Evolutionary conservation across 2,888 invertebrate species (phyloP).

Genomic region (Cryptops parisi): DNA sequence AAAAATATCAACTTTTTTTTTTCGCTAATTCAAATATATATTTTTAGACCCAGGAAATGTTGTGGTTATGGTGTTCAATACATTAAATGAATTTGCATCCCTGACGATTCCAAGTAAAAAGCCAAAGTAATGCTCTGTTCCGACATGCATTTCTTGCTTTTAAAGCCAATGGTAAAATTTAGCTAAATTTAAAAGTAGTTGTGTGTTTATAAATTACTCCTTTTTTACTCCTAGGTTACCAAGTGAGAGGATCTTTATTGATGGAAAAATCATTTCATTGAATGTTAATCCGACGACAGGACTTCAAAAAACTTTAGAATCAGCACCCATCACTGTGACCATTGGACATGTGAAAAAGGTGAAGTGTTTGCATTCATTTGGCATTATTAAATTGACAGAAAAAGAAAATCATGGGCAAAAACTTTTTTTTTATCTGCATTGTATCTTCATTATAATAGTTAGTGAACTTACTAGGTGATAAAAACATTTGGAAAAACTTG

Average conservation of each 20-base stretch:
- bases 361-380: background rate
- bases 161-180: too few species aligned
- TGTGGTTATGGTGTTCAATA: background rate
- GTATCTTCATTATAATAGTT: background rate
- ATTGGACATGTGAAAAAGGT: slow-evolving; percentile 2
- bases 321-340: background rate
- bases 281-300: background rate
- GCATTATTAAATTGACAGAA: background rate
- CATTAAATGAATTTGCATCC: background rate
- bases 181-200: too few species aligned
- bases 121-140: background rate
- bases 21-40: too few species aligned
- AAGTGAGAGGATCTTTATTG: background rate
- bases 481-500: too few species aligned
- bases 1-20: too few species aligned
- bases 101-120: background rate
- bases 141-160: too few species aligned
- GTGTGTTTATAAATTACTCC: background rate
- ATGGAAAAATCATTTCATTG: background rate
- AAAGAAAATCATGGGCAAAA: too few species aligned
- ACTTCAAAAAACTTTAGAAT: background rate
- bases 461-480: background rate
- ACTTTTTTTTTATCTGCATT: background rate
- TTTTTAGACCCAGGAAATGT: background rate
- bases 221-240: background rate